Percentiles rank a stretch among this genome's conserved stretches.
Evolutionary conservation across 2,888 invertebrate species (phyloP).

Genomic region (Heteromurus nitidus): DNA sequence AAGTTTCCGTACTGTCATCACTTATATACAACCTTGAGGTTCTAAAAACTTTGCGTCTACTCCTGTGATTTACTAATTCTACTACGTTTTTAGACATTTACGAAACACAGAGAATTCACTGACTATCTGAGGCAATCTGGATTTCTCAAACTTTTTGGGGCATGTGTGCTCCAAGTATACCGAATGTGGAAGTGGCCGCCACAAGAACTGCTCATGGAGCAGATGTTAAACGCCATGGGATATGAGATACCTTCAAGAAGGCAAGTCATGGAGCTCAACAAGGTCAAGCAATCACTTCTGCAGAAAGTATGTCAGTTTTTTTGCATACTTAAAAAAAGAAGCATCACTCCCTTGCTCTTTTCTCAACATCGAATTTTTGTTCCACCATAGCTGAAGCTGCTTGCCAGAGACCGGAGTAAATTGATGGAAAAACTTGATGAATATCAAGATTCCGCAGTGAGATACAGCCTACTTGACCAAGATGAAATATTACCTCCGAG

Average conservation of each 20-base stretch:
- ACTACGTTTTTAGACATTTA: slow-evolving; percentile 4
- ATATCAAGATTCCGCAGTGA: slow-evolving; percentile 9
- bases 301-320: slow-evolving; percentile 21
- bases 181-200: slow-evolving; percentile 43
- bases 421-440: slow-evolving; percentile 31
- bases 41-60: no score
- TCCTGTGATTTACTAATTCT: no score
- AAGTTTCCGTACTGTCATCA: slow-evolving; percentile 37
- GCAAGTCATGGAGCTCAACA: slow-evolving; percentile 16
- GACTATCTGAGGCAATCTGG: slow-evolving; percentile 36
- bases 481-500: slow-evolving; percentile 42
- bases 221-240: slow-evolving; percentile 43
- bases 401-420: slow-evolving; percentile 7
- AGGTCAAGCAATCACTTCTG: slow-evolving; percentile 3
- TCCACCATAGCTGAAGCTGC: slow-evolving; percentile 4
- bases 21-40: no score
- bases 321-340: no score
- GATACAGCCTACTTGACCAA: slow-evolving; percentile 45
- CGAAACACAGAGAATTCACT: slow-evolving; percentile 36
- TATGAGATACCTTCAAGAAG: slow-evolving; percentile 21
- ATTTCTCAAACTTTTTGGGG: slow-evolving; percentile 37
- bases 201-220: slow-evolving; percentile 29
- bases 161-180: slow-evolving; percentile 36
- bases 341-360: not conserved
- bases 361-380: not conserved